These are phyloP conservation scores for Cephus cinctus DNA, from an alignment of 1,140 invertebrate species.

Conservation along the genomic window DNA sequence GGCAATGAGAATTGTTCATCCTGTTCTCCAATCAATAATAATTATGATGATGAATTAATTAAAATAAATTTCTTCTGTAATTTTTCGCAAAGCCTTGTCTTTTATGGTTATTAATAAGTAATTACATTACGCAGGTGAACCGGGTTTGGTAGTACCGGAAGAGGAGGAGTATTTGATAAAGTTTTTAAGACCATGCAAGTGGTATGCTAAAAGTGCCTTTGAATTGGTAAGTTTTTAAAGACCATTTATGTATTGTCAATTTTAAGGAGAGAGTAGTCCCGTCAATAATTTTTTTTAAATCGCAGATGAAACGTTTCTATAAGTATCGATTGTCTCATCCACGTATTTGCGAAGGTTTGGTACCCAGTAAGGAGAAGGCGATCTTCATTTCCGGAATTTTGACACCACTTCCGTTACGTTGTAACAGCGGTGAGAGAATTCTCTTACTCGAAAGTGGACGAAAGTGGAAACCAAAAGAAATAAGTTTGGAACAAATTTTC, in stretches of 20 bases:
- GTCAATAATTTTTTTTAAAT: slow-evolving; percentile 4
- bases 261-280: neutral
- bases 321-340: slow-evolving; percentile 60
- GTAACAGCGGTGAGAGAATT: slow-evolving; percentile 57
- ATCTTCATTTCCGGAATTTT: slow-evolving; percentile 58
- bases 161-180: slow-evolving; percentile 39
- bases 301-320: slow-evolving; percentile 62
- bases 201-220: slow-evolving; percentile 50
- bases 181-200: slow-evolving; percentile 54
- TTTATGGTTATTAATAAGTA: neutral
- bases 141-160: slow-evolving; percentile 39
- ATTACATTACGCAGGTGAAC: slow-evolving; percentile 40
- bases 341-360: slow-evolving; percentile 54
- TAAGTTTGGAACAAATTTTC: slow-evolving; percentile 60
- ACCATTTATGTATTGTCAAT: slow-evolving; percentile 1
- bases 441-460: slow-evolving; percentile 60
- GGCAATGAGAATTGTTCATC: too few relatives aligned
- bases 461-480: slow-evolving; percentile 66
- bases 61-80: too few relatives aligned
- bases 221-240: slow-evolving; percentile 35
- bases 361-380: slow-evolving; percentile 52
- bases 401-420: slow-evolving; percentile 59
- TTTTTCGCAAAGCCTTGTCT: too few relatives aligned
- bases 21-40: too few relatives aligned
- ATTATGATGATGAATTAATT: too few relatives aligned